Evolutionary conservation across 2,797 vertebrate genomes (phyloP), one percentile per base, ranked within the genome.

Genomic region (Pangasius djambal): DNA sequence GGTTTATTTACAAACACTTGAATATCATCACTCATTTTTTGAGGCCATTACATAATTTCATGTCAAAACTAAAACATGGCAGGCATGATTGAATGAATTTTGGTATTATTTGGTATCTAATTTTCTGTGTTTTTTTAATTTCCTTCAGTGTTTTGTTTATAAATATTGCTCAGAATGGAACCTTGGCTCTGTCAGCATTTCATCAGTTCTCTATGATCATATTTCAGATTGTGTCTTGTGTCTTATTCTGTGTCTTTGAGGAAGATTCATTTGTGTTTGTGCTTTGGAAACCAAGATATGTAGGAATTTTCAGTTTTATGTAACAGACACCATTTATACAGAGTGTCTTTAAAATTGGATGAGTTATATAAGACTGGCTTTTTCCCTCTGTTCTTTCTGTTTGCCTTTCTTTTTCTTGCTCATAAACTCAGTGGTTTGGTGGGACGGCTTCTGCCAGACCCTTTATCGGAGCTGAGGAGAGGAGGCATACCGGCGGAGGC

Each of bases 361-460:
- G 74, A 87, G 83, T 92, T 92, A 89, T 87, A 87, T 91, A 91
- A 90, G 88, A 15, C 61, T 25, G 52, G 70, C 86, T 86, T 85
- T 82, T 52, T 87, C 84, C 63, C 28, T 78, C 82, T 88, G 13
- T 34, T 83, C 81, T 65, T 87, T 78, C 85, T 74, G 63, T 40
- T 83, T 63, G 61, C 63, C 37, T 63, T 55, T 44, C 72, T 88
- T 63, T 50, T 77, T 59, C 40, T 48, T 87, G 40, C 84, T 87
- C 92, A 94, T 92, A 91, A 92, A 93, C 93, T 93, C 88, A 69
- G 69, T 86, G 85, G 89, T 91, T 92, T 92, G 92, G 90, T 91
- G 90, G 92, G 90, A 90, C 84, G 81, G 86, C 70, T 69, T 87
- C 91, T 63, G 91, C 92, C 93, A 94, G 92, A 92, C 88, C 82